These are phyloP conservation scores for Oreochromis aureus DNA, from an alignment of 2,113 vertebrate genomes.

Conservation along the genomic window DNA sequence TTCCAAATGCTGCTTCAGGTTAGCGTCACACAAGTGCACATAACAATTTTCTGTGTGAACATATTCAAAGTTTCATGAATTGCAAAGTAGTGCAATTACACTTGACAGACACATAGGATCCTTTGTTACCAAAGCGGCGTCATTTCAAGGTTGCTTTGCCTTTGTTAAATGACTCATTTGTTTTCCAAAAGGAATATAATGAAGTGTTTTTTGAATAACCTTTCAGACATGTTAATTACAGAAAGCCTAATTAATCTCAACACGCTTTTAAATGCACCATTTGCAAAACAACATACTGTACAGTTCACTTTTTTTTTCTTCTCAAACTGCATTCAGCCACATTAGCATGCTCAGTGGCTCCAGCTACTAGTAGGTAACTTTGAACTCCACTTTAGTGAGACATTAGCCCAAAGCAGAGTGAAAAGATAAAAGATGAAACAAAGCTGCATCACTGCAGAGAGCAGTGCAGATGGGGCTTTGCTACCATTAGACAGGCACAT, in stretches of 20 bases:
- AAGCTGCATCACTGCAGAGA: background rate
- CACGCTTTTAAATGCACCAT: background rate
- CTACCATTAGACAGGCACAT: background rate
- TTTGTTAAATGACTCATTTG: conserved; percentile 2
- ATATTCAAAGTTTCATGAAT: conserved; percentile 4
- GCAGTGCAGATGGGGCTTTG: background rate
- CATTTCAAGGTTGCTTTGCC: conserved; percentile 6
- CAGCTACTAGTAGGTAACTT: background rate
- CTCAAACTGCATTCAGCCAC: background rate
- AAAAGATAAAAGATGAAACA: background rate
- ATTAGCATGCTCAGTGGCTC: background rate
- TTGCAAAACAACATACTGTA: background rate
- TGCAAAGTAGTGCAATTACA: conserved; percentile 3
- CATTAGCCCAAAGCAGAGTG: background rate
- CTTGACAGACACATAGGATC: background rate
- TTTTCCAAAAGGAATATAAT: conserved; percentile 9
- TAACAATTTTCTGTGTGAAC: background rate
- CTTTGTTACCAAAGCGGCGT: background rate
- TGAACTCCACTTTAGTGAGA: background rate
- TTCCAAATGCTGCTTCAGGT: background rate
- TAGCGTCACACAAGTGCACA: background rate
- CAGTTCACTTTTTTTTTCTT: background rate
- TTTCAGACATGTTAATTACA: conserved; percentile 4
- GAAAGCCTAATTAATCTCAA: background rate
- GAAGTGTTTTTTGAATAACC: background rate